Evolutionary conservation across 2,888 invertebrate genomes (phyloP), one percentile per base, ranked within the genome.

Genomic region (Epinotia ramella): DNA sequence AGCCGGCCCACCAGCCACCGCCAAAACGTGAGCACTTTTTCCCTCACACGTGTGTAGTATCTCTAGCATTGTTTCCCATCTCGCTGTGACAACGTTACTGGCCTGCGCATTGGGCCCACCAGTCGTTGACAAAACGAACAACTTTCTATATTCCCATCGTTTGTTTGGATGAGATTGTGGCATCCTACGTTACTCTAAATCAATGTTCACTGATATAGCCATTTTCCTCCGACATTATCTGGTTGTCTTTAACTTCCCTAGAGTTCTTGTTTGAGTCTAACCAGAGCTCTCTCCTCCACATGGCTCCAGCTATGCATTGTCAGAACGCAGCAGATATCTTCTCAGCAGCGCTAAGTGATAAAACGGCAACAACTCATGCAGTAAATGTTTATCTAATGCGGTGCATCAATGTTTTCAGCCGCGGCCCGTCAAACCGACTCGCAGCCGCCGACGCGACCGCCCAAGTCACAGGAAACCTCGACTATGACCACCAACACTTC

Each of bases 401-500:
- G 20, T 40, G 0, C 13, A 40, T 18, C 3, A 24, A 20, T 57
- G 6, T 57, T 76, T 86, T 56, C 84, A 94, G 94, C 94, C 80
- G 91, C 94, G 80, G 86, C 92, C 70, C 85, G 92, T 81, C 87
- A 94, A 84, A 79, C 92, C 80, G 91, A 95, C 78, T 81, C 91
- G 80, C 93, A 93, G 84, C 92, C 96, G 74, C 91, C 96, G 69
- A 89, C 95, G 79, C 91, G 96, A 84, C 96, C 96, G 81, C 96
- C 96, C n/a, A 96, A 97, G 86, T 96, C 96, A 0, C 96, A 96
- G 86, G 96, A 96, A 87, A 96, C 96, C 16, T 95, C 95, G 40
- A 96, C 96, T 57, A 96, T 96, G 95, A 96, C 96, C 20, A 95
- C 95, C 33, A 96, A 95, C 83, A 95, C 96, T 59, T 94, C 95